These are phyloP conservation scores for Hirtodrosophila duncani DNA, from an alignment of 2,888 invertebrate species.

Conservation along the genomic window DNA sequence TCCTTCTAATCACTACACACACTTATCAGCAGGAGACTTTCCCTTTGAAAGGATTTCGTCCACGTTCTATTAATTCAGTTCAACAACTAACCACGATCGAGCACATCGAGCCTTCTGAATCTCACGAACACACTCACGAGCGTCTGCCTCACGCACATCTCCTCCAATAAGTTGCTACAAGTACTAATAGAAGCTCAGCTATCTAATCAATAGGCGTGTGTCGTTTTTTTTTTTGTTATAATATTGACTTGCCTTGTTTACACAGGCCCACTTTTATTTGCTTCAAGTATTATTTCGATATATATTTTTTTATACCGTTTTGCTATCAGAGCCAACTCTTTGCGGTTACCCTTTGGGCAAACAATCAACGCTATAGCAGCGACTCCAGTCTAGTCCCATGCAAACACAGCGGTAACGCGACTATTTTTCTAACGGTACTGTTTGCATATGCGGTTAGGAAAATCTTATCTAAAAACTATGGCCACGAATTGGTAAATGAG, in stretches of 20 bases:
- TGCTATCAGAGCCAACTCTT: constrained; percentile 22
- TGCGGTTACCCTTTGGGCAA: constrained; percentile 31
- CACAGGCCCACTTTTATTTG: constrained; percentile 40
- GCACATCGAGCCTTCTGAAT: too few relatives aligned
- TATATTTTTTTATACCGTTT: neutral
- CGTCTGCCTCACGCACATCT: too few relatives aligned
- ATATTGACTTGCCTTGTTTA: constrained; percentile 49
- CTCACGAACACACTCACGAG: too few relatives aligned
- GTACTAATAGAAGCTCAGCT: too few relatives aligned
- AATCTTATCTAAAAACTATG: constrained; percentile 35
- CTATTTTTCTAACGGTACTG: constrained; percentile 22
- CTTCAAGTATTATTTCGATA: constrained; percentile 42
- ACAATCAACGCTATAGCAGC: constrained; percentile 18
- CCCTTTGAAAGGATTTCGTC: too few relatives aligned
- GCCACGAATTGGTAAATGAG: constrained; percentile 8
- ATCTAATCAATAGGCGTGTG: constrained; percentile 51
- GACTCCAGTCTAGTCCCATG: constrained; percentile 24
- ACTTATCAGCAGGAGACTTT: too few relatives aligned
- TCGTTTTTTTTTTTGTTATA: constrained; percentile 42
- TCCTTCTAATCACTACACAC: too few relatives aligned
- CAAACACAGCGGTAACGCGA: constrained; percentile 30
- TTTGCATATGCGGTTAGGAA: constrained; percentile 29
- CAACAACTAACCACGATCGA: too few relatives aligned
- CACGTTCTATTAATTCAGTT: too few relatives aligned
- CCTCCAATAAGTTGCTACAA: too few relatives aligned